Evolutionary conservation across 2,888 invertebrate species (phyloP).

Genomic region (Hermaeophaga mercurialis): DNA sequence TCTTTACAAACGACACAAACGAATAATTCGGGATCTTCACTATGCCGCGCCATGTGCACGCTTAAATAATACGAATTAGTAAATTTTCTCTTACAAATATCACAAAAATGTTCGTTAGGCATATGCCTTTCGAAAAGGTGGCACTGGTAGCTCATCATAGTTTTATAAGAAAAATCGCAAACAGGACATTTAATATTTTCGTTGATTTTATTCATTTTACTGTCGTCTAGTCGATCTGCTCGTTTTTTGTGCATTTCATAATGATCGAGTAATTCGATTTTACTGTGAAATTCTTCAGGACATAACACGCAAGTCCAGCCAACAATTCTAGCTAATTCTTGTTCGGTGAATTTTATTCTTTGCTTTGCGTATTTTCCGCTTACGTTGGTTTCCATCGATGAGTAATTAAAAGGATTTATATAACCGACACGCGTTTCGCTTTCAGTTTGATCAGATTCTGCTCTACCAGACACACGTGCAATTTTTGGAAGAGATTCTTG

Average conservation of each 20-base stretch:
- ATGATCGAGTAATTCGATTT: slow-evolving; percentile 27
- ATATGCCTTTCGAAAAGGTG: slow-evolving; percentile 14
- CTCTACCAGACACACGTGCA: too few species aligned
- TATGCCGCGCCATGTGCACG: slow-evolving; percentile 20
- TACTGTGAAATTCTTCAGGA: slow-evolving; percentile 9
- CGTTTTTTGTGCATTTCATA: slow-evolving; percentile 26
- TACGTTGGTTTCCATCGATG: neutral
- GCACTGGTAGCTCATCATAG: neutral
- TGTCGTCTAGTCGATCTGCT: slow-evolving; percentile 16
- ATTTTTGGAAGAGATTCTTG: too few species aligned
- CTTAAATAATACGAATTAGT: slow-evolving; percentile 15
- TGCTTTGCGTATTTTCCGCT: neutral
- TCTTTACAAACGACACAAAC: slow-evolving; percentile 18
- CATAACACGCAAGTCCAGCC: slow-evolving; percentile 28
- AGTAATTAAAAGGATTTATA: neutral
- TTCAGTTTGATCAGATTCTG: too few species aligned
- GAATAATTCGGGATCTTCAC: neutral
- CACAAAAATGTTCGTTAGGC: slow-evolving; percentile 48
- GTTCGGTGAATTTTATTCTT: neutral
- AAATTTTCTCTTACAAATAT: slow-evolving; percentile 46
- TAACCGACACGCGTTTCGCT: slow-evolving; percentile 11
- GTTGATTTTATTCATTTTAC: neutral
- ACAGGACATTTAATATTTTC: slow-evolving; percentile 12
- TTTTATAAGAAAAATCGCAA: slow-evolving; percentile 8
- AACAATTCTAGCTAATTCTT: neutral